Conservation (phyloP, 2,113 vertebrate species). For the Upupa epops region DNA sequence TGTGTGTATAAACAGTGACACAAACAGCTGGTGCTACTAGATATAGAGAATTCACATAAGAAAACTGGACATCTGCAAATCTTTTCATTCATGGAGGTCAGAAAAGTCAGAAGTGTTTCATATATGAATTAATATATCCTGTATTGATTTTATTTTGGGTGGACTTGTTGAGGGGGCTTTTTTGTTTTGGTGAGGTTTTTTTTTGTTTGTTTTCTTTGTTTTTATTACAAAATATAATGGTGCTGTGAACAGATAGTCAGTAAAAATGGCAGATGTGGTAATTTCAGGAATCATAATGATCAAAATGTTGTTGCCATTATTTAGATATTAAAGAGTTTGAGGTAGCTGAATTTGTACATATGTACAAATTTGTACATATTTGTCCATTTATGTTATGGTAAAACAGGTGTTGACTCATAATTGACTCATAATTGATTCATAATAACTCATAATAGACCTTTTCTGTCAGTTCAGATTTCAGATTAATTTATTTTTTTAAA, state of each 20-base stretch:
- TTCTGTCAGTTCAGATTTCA: not conserved
- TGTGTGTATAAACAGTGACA: slow-evolving; percentile 2
- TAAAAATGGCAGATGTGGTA: not conserved
- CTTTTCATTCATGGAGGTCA: not conserved
- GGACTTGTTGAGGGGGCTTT: not conserved
- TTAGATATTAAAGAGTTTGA: not conserved
- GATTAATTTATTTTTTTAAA: not conserved
- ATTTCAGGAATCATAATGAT: not conserved
- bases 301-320: not conserved
- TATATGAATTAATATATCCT: not conserved
- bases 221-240: not conserved
- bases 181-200: no score
- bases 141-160: not conserved
- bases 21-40: slow-evolving; percentile 42
- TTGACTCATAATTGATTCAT: no score
- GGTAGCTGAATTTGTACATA: not conserved
- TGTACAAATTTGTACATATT: not conserved
- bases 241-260: not conserved
- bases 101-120: not conserved
- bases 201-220: not conserved
- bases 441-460: not conserved
- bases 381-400: not conserved
- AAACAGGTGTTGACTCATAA: not conserved
- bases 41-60: not conserved
- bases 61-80: not conserved